These are phyloP conservation scores for Nematolebias whitei DNA, from an alignment of 2,113 vertebrate genomes.

Conservation along the genomic window DNA sequence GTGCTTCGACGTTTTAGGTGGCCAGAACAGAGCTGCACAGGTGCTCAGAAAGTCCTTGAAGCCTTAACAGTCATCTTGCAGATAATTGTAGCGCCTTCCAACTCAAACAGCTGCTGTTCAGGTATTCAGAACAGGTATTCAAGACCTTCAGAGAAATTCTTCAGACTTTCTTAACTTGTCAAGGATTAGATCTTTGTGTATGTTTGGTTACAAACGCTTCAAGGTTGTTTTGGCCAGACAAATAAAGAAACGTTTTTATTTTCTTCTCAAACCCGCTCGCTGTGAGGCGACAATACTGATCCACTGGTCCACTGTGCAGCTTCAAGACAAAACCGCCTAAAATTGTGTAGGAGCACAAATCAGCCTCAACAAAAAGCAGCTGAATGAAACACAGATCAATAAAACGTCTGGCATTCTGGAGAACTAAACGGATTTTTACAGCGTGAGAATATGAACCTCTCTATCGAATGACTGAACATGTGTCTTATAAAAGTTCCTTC, in stretches of 20 bases:
- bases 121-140: slow-evolving; percentile 13
- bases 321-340: too few species aligned
- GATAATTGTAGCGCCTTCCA: background rate
- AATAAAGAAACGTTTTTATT: background rate
- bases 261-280: too few species aligned
- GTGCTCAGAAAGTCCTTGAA: slow-evolving; percentile 39
- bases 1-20: slow-evolving; percentile 6
- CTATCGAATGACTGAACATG: too few species aligned
- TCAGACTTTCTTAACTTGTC: slow-evolving; percentile 2
- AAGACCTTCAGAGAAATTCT: slow-evolving; percentile 5
- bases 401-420: too few species aligned
- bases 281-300: too few species aligned
- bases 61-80: slow-evolving; percentile 11
- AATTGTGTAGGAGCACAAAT: too few species aligned
- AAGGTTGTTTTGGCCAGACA: background rate
- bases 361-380: too few species aligned
- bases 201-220: background rate
- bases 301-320: too few species aligned
- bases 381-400: too few species aligned
- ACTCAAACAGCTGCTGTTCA: slow-evolving; percentile 9
- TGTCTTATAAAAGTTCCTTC: too few species aligned
- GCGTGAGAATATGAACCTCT: too few species aligned
- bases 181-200: background rate
- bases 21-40: background rate
- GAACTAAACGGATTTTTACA: too few species aligned